Conservation (phyloP, 1,140 invertebrate genomes). For the Drosophila pallidifrons region DNA sequence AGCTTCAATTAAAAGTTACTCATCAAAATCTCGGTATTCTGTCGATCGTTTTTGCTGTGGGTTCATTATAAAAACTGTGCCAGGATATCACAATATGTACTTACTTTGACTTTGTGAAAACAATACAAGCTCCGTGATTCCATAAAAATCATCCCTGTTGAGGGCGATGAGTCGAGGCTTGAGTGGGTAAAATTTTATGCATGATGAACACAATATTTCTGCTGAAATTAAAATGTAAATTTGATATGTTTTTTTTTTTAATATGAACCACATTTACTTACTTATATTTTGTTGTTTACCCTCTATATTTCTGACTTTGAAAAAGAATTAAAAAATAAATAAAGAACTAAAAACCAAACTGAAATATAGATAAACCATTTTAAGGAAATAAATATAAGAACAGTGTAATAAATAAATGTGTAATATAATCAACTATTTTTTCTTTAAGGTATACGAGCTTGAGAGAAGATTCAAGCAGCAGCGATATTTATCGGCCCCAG, state of each 20-base stretch:
- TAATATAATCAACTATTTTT: background rate
- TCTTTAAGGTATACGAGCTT: constrained; percentile 96
- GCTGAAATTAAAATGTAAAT: background rate
- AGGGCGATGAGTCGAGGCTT: background rate
- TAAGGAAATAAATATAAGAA: too few species aligned
- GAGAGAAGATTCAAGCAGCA: constrained; percentile 98
- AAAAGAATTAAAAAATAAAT: background rate
- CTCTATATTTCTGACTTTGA: background rate
- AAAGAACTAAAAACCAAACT: constrained; percentile 4
- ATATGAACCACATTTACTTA: background rate
- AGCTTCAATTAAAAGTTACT: background rate
- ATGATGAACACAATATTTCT: background rate
- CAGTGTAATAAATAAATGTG: too few species aligned
- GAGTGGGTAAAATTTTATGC: constrained; percentile 1
- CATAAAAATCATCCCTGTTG: constrained; percentile 3
- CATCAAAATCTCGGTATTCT: background rate
- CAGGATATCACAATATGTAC: background rate
- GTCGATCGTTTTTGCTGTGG: background rate
- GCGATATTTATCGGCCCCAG: constrained; percentile 98
- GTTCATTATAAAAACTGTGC: background rate
- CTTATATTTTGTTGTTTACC: background rate
- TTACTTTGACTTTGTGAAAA: background rate
- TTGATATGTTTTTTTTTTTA: background rate
- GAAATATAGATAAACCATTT: background rate
- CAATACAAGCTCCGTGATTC: background rate